Conservation (phyloP, 2,797 vertebrate genomes). For the Psittacula derbiana region DNA sequence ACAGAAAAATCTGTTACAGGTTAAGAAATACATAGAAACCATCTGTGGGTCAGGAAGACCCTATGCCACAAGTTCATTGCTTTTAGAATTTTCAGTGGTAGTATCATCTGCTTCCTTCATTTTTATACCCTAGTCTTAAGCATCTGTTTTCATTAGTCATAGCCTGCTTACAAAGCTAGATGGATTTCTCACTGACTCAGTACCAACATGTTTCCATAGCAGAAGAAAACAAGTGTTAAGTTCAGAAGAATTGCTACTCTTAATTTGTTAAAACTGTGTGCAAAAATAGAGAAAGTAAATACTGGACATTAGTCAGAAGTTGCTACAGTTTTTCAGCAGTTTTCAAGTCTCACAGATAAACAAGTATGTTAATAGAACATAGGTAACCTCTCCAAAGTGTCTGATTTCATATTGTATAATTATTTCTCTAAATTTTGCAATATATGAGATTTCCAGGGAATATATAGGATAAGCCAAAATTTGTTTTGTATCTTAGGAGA, state of each 20-base stretch:
- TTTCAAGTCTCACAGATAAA: background rate
- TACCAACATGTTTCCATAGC: background rate
- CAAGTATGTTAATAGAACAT: fast-evolving
- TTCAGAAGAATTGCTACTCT: background rate
- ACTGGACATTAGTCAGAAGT: no score
- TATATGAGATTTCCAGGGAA: background rate
- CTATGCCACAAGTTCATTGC: fast-evolving
- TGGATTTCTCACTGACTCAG: background rate
- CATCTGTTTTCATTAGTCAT: background rate
- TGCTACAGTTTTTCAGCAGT: background rate
- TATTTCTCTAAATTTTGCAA: background rate
- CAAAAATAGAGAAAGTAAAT: background rate
- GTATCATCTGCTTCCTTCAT: background rate
- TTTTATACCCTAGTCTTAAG: background rate
- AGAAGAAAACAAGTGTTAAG: background rate
- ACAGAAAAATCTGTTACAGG: background rate
- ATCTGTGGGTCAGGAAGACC: background rate
- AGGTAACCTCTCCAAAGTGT: background rate
- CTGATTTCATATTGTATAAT: background rate
- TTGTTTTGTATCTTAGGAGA: background rate
- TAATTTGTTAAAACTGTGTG: background rate
- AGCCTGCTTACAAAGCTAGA: background rate
- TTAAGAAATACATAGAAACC: background rate
- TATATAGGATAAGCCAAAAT: background rate
- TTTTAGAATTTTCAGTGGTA: background rate